Percentiles rank a stretch among this genome's conserved stretches.
Evolutionary conservation across 2,888 invertebrate genomes (phyloP).

Genomic region (Limnephilus lunatus): DNA sequence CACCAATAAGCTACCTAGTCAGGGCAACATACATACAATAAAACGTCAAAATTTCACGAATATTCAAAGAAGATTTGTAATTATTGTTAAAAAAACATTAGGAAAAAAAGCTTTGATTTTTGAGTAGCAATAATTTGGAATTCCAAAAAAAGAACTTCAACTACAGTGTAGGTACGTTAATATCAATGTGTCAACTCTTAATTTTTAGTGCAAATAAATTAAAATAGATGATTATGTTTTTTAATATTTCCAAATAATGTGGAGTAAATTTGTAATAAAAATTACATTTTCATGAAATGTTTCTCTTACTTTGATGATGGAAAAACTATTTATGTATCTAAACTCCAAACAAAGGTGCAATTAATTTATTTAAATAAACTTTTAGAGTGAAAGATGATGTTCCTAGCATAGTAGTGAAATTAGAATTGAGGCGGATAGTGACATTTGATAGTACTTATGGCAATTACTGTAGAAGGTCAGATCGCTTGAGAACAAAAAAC

Average conservation of each 20-base stretch:
- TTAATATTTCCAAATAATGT: too few species aligned
- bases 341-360: not conserved
- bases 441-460: not conserved
- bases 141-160: too few species aligned
- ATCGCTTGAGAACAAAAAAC: slow-evolving; percentile 20
- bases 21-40: not conserved
- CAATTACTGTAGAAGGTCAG: slow-evolving; percentile 21
- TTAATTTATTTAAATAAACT: not conserved
- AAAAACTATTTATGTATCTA: not conserved
- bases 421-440: not conserved
- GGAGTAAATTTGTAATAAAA: too few species aligned
- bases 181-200: too few species aligned
- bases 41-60: too few species aligned
- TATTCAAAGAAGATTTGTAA: too few species aligned
- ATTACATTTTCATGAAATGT: not conserved
- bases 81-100: too few species aligned
- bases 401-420: not conserved
- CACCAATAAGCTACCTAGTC: not conserved
- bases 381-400: not conserved
- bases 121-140: too few species aligned
- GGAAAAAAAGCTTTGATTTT: too few species aligned
- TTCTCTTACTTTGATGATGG: not conserved
- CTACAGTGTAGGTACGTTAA: too few species aligned
- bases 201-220: too few species aligned
- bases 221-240: too few species aligned